Base-by-base conservation (phyloP, 2,113 vertebrate genomes). In the Macquaria australasica region DNA sequence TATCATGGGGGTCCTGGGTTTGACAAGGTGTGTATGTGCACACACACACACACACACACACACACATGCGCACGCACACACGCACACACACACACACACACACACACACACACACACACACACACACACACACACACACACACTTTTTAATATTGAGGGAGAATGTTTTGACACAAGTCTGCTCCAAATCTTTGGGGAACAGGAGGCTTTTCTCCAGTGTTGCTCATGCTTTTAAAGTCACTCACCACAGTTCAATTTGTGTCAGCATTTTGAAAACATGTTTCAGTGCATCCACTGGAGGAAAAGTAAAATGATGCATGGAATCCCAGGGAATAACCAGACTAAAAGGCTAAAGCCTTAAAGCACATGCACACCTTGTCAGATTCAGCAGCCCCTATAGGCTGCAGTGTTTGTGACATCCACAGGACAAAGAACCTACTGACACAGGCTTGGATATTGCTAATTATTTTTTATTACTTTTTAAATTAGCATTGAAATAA, bases 211-310 rank as follows among this genome's bases (percentile, higher is more conserved):
- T 48, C 71, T 58, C 43, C 53, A 55, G 34, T 64, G 69, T 64
- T 74, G 28, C 63, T 11, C 25, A 41, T 63, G 82, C 66, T 84
- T 80, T 76, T 72, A 62, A 86, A 86, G 69, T 81, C 80, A 77
- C 81, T 87, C 71, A 73, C n/a, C 75, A 63, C 25, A 16, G 60
- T 79, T 81, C 72, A 83, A 81, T 80, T 28, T 70, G 69, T 87
- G 59, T 85, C 83, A 86, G 83, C 75, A 43, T 78, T 82, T 77
- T 55, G 67, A 55, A 79, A 80, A 79, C 67, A 70, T 81, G 69
- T 76, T 77, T 58, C 15, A 37, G 37, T 41, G 31, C 16, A 50
- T 28, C 62, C 66, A 39, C 45, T 20, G 48, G 53, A 71, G 72
- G n/a, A 67, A n/a, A 50, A 62, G 34, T 16, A 69, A 79, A 55